Percentiles rank a stretch among this genome's conserved stretches.
Conservation (phyloP, 2,888 invertebrate genomes). For the Elegia similella region DNA sequence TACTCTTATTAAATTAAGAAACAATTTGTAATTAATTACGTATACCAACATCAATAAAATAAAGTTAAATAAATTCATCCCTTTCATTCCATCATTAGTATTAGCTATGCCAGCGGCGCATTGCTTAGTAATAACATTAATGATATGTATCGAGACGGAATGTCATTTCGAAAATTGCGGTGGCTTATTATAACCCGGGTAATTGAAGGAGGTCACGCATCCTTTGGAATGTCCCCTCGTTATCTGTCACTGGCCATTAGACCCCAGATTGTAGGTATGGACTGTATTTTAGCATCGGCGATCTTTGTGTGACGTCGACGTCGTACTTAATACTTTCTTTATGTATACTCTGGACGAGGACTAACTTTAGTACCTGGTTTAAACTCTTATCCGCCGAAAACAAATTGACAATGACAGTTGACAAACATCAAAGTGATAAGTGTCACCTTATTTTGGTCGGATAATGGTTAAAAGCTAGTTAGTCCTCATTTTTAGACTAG, state of each 20-base stretch:
- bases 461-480: too few species aligned
- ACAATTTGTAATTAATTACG: too few species aligned
- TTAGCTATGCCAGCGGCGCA: constrained; percentile 41
- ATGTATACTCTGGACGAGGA: too few species aligned
- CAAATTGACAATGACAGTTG: too few species aligned
- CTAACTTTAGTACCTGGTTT: too few species aligned
- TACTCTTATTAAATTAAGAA: too few species aligned
- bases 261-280: constrained; percentile 10
- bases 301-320: neutral
- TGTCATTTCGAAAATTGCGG: constrained; percentile 69
- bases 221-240: constrained; percentile 47
- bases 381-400: too few species aligned
- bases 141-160: constrained; percentile 63
- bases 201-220: constrained; percentile 64
- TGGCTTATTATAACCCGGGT: constrained; percentile 47
- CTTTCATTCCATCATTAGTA: constrained; percentile 27
- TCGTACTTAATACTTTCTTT: too few species aligned
- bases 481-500: too few species aligned
- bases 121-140: constrained; percentile 61
- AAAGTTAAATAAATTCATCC: constrained; percentile 10
- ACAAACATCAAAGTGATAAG: too few species aligned
- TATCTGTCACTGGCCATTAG: constrained; percentile 27
- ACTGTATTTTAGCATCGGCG: constrained; percentile 4
- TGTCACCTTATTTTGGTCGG: too few species aligned
- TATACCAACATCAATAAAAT: neutral